Conservation (phyloP, 2,888 invertebrate genomes). For the Epirrhoe alternata region DNA sequence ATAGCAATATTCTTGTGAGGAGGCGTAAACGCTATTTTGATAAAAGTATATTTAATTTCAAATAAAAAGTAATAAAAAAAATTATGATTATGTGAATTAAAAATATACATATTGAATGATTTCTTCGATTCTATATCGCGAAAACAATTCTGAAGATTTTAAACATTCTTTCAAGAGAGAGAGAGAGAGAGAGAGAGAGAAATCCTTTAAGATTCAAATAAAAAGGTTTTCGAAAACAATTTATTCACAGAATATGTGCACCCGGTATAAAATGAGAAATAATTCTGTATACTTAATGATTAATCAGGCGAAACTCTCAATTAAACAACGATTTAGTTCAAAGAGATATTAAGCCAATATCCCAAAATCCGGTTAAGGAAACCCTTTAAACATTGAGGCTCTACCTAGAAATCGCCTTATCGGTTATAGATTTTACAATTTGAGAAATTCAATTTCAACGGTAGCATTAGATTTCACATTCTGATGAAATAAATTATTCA, state of each 20-base stretch:
- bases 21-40: no score
- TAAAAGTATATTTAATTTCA: no score
- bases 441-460: constrained; percentile 20
- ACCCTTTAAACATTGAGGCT: constrained; percentile 31
- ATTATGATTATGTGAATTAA: no score
- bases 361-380: constrained; percentile 38
- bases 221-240: background rate
- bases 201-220: no score
- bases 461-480: constrained; percentile 2
- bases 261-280: background rate
- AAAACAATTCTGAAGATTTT: no score
- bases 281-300: constrained; percentile 16
- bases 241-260: background rate
- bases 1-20: no score
- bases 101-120: no score
- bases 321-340: constrained; percentile 38
- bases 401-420: constrained; percentile 23
- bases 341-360: constrained; percentile 39
- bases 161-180: no score
- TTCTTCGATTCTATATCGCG: no score
- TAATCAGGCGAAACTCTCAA: constrained; percentile 39
- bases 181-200: no score
- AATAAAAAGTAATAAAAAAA: no score
- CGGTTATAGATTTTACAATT: constrained; percentile 31
- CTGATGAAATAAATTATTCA: background rate